Evolutionary conservation across 2,797 vertebrate species (phyloP), one percentile per base, ranked within the genome.

Genomic region (Peromyscus melanophrys): DNA sequence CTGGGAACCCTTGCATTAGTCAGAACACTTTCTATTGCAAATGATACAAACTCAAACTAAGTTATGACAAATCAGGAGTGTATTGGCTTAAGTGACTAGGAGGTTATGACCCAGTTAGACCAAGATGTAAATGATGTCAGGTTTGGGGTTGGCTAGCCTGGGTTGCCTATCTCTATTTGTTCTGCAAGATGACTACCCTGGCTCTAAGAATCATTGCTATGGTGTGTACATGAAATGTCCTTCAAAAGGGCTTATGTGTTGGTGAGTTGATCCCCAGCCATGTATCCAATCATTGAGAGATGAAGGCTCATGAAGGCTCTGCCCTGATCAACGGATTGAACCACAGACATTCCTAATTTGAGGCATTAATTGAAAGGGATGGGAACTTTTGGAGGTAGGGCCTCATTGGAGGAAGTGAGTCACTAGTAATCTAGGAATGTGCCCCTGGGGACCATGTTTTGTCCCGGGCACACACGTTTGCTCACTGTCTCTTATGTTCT

Each of bases 1-100:
- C 87, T 92, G 46, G 31, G 71, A 75, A 90, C 65, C 52, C 9
- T 94, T 86, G 14, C 63, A n/a, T 93, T 92, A 77, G 49, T 94
- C 73, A 89, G 83, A 92, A 96, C 61, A 89, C 40, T 92, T 92
- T 93, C 76, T 89, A 49, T 31, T 83, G 73, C 67, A 97, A 93
- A 85, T 78, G 83, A 90, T 43, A 69, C 96, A 77, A 89, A 65
- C 19, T 52, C 29, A 57, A 63, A 97, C 31, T 80, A 92, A 65
- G 71, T 65, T 76, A 57, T 69, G 87, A 94, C 69, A 92, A 94
- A 92, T n/a, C 75, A 90, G 83, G 34, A 59, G 29, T 76, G 12
- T 40, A 59, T 25, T 67, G 13, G 25, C 59, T 63, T 73, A 84
- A 83, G 40, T 83, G 65, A 43, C 55, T 12, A 49, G n/a, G 57